phyloP scores from a whole-genome alignment of 2,113 vertebrate species.

The Conger conger region DNA sequence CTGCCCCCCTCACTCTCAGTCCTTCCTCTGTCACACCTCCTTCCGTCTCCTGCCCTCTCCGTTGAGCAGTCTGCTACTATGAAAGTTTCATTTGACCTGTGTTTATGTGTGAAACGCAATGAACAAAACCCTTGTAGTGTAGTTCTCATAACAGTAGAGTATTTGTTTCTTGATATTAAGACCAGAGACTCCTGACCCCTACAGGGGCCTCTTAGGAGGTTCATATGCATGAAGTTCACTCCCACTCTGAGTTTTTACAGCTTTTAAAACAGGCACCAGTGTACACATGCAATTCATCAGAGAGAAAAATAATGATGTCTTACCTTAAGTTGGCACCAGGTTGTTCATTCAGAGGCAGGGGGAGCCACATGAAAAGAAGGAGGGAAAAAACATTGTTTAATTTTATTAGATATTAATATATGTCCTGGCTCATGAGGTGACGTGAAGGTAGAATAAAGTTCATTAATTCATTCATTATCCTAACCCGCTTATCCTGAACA shows the following conservation, averaged over 20 bases:
- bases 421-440: not conserved
- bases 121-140: too few species aligned
- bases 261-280: not conserved
- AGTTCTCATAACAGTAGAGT: too few species aligned
- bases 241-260: not conserved
- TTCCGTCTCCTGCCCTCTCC: too few species aligned
- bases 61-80: too few species aligned
- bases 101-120: too few species aligned
- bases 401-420: not conserved
- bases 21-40: too few species aligned
- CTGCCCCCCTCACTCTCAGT: too few species aligned
- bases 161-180: too few species aligned
- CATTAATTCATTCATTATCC: too few species aligned
- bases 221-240: not conserved
- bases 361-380: not conserved
- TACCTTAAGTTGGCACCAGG: conserved; percentile 25
- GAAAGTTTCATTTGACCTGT: too few species aligned
- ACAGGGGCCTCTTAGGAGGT: not conserved
- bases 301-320: conserved; percentile 12
- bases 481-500: too few species aligned
- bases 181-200: too few species aligned
- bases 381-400: not conserved
- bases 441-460: not conserved
- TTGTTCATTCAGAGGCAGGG: conserved; percentile 11
- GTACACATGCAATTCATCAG: not conserved